Evolutionary conservation across 1,140 invertebrate species (phyloP), one percentile per base, ranked within the genome.

Genomic region (Pogonognathellus flavescens): DNA sequence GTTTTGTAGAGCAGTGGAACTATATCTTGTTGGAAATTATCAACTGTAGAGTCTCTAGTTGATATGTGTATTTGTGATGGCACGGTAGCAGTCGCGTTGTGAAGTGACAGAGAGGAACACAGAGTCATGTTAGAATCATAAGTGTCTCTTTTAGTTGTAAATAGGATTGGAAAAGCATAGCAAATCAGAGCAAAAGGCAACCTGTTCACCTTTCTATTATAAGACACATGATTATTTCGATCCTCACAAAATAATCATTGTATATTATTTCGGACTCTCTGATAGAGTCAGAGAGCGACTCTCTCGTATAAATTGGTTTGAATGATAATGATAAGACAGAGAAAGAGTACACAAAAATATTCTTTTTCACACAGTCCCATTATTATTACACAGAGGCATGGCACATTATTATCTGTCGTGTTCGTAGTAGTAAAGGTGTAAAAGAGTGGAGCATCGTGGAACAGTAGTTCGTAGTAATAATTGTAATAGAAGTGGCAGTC

Each of bases 121-220:
- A 41, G 31, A 41, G 31, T 41, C 31, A 41, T 41, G 31, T 60
- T 5, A 20, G 5, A 10, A n/a, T 22, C 59, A 16, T 18, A 4
- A 60, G 0, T 60, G 7, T 20, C n/a, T 18, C 57, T 16, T 60
- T 9, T 41, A 41, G 31, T 41, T 41, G 31, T 41, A 41, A 41
- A 41, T 41, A 41, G 31, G 31, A 41, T 3, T 41, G 31, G 1
- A 66, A 20, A 10, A 18, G 13, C 13, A 9, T 4, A 72, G 66
- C 31, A 72, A 70, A 70, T 70, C 22, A 10, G n/a, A 57, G 53
- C 53, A 60, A 60, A 20, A 66, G 20, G n/a, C 20, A 66, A 50
- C 70, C 70, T 76, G 70, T 76, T 18, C 70, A 76, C 70, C 70
- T 76, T 76, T 49, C 70, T 76, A 76, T 16, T 18, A n/a, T 50